Evolutionary conservation across 2,888 invertebrate species (phyloP), one percentile per base, ranked within the genome.

Genomic region (Noctua janthe): DNA sequence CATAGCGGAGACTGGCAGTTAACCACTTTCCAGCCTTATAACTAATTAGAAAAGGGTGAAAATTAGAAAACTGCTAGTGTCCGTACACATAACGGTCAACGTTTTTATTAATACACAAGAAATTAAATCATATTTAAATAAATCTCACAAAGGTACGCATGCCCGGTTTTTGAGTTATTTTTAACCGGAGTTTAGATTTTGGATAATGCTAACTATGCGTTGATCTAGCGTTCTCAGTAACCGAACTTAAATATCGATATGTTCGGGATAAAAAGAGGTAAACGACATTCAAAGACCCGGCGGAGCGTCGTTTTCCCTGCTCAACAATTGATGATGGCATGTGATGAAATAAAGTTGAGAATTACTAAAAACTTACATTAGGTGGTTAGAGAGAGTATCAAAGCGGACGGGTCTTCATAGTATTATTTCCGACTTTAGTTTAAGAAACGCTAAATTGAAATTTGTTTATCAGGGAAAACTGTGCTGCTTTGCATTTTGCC

Each of bases 111-210:
- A 47, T 83, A 76, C 13, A 74, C 39, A 39, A 20, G 20, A 82
- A 69, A 82, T 23, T 39, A 47, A 62, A 70, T 69, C 1, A 29
- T 70, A 43, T 13, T n/a, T n/a, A 70, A 29, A 4, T 39, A 39
- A 76, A 54, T 82, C 82, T 67, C 75, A 67, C 39, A 43, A 59
- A 39, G 56, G 17, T 64, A 54, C 29, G 17, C 29, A 23, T 59
- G n/a, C 11, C 29, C 77, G 8, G 49, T 35, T 76, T 59, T 35
- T 59, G 20, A 15, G 47, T 17, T 39, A 49, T 76, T 59, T 35
- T n/a, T 39, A 76, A 49, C 35, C 23, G 10, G n/a, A n/a, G 4
- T 49, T 67, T 17, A 23, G 2, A 10, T 49, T 11, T 67, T 6
- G 11, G 20, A 35, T 56, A 47, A 7, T 29, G 54, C 43, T 75